These are phyloP conservation scores for Aphaenogaster rudis DNA, from an alignment of 1,140 invertebrate species.

Conservation along the genomic window DNA sequence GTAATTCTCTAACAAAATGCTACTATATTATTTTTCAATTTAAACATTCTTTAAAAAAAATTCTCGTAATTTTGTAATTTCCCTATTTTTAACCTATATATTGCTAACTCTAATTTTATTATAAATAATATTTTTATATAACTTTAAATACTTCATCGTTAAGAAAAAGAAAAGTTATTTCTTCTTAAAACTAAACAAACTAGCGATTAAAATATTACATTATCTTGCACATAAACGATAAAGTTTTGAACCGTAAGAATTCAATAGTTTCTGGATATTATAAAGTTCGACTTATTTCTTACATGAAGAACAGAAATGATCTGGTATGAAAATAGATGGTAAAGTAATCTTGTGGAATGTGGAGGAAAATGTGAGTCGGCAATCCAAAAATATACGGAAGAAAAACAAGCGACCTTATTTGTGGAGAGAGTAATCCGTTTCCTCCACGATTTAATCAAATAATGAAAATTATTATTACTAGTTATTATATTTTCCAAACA, in stretches of 20 bases:
- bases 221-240: background rate
- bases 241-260: background rate
- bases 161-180: background rate
- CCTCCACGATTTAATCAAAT: background rate
- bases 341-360: slow-evolving; percentile 83
- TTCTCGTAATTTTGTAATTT: background rate
- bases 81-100: background rate
- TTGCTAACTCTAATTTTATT: slow-evolving; percentile 7
- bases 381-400: slow-evolving; percentile 83
- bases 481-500: background rate
- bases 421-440: slow-evolving; percentile 16
- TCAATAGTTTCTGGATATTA: slow-evolving; percentile 63
- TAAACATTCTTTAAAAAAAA: slow-evolving; percentile 20
- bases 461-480: background rate
- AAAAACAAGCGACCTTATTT: slow-evolving; percentile 76
- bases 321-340: slow-evolving; percentile 82
- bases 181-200: background rate
- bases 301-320: slow-evolving; percentile 72
- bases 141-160: background rate
- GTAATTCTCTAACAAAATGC: background rate
- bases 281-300: slow-evolving; percentile 50
- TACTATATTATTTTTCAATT: background rate
- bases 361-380: slow-evolving; percentile 82
- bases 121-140: background rate
- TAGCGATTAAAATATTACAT: background rate